Percentiles rank a stretch among this genome's conserved stretches.
phyloP scores from a whole-genome alignment of 2,797 vertebrate species.

The Kryptopterus vitreolus region DNA sequence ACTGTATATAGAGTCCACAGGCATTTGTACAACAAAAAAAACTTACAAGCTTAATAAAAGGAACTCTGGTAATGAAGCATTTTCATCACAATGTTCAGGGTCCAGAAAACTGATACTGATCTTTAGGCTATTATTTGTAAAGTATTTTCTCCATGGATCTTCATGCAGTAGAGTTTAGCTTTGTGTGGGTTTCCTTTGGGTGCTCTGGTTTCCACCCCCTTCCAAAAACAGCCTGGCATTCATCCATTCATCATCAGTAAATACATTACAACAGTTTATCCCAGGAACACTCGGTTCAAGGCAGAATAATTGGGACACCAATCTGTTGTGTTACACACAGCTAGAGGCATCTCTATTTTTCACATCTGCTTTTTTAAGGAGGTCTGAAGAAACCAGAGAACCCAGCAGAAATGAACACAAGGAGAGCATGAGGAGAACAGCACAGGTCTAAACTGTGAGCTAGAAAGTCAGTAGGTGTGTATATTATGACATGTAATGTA shows the following conservation, averaged over 20 bases:
- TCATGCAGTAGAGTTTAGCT: neutral
- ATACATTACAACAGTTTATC: neutral
- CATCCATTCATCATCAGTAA: neutral
- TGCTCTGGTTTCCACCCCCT: neutral
- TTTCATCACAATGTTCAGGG: neutral
- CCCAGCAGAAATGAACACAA: neutral
- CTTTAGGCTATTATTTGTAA: neutral
- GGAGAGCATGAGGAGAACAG: neutral
- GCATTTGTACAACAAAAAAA: neutral
- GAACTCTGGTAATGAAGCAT: neutral
- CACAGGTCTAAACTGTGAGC: neutral
- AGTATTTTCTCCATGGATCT: neutral
- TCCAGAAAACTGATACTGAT: neutral
- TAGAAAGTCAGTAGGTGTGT: neutral
- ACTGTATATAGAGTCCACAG: too few relatives aligned
- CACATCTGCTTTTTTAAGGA: neutral
- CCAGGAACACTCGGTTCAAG: neutral
- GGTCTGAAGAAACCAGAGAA: neutral
- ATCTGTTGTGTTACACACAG: neutral
- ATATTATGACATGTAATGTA: too few relatives aligned
- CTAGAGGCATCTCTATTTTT: neutral
- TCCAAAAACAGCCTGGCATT: neutral
- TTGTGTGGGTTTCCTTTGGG: neutral
- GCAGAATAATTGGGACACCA: neutral
- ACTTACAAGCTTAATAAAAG: neutral